Percentiles rank a stretch among this genome's conserved stretches.
These are phyloP conservation scores for Panulirus ornatus DNA, from an alignment of 1,140 invertebrate species.

Conservation along the genomic window DNA sequence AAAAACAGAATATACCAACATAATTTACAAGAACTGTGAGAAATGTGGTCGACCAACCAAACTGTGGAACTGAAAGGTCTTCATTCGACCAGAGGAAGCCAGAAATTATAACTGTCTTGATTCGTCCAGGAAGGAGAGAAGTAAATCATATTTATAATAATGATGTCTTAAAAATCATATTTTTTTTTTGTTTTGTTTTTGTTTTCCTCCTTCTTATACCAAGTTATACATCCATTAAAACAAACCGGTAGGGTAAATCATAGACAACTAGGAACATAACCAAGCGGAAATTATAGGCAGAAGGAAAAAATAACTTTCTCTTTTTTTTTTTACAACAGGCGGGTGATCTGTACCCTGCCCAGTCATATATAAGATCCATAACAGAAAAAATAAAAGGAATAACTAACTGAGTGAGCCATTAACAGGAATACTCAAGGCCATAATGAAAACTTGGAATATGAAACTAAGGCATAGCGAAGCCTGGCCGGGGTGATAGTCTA, in stretches of 20 bases:
- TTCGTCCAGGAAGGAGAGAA: not conserved
- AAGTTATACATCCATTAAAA: constrained; percentile 7
- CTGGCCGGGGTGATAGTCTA: constrained; percentile 78
- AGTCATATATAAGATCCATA: not conserved
- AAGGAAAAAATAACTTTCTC: not conserved
- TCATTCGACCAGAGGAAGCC: not conserved
- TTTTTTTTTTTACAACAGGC: not conserved
- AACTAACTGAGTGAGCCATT: not conserved
- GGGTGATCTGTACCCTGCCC: too few relatives aligned
- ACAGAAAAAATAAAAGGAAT: constrained; percentile 2
- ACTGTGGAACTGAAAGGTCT: not conserved
- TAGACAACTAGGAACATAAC: constrained; percentile 7
- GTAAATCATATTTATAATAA: not conserved
- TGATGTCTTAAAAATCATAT: too few relatives aligned
- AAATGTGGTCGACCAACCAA: too few relatives aligned
- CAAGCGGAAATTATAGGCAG: not conserved
- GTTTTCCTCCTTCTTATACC: too few relatives aligned
- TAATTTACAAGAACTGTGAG: not conserved
- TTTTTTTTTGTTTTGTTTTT: too few relatives aligned
- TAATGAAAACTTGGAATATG: not conserved
- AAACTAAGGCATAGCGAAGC: constrained; percentile 24
- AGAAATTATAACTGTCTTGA: not conserved
- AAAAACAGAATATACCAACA: not conserved
- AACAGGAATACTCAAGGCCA: not conserved
- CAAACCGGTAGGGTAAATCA: not conserved